phyloP scores from a whole-genome alignment of 2,113 vertebrate species.

The Lophura nycthemera region DNA sequence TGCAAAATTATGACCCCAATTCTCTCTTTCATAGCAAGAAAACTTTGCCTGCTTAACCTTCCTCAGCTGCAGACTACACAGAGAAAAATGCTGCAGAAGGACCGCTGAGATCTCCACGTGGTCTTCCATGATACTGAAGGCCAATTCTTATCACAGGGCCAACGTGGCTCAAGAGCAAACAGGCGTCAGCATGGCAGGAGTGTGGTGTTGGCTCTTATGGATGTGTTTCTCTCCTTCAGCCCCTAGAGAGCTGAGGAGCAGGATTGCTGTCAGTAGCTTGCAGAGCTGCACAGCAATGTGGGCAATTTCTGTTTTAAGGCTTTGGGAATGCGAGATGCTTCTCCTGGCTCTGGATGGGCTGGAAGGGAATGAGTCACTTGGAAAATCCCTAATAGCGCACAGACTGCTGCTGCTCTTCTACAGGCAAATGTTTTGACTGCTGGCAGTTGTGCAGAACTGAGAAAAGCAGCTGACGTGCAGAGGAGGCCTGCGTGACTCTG shows the following conservation, averaged over 20 bases:
- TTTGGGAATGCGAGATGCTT: not conserved
- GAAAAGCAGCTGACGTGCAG: not conserved
- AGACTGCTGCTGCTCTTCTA: not conserved
- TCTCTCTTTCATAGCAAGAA: not conserved
- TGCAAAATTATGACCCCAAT: accelerated
- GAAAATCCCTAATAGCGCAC: not conserved
- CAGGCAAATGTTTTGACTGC: not conserved
- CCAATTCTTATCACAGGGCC: not conserved
- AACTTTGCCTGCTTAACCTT: not conserved
- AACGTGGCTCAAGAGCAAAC: not conserved
- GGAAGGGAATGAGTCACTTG: not conserved
- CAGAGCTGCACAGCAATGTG: not conserved
- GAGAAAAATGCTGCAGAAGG: not conserved
- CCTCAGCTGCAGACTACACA: not conserved
- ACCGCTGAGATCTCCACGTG: not conserved
- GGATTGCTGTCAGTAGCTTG: not conserved
- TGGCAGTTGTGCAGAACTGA: slow-evolving; percentile 19
- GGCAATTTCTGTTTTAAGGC: not conserved
- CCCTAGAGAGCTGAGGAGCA: not conserved
- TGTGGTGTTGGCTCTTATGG: not conserved
- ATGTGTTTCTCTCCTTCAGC: not conserved
- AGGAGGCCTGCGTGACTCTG: not conserved
- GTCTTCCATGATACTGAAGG: not conserved
- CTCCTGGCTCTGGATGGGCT: not conserved
- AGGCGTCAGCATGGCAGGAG: not conserved